Conservation (phyloP, 2,797 vertebrate species). For the Falco novaeseelandiae region DNA sequence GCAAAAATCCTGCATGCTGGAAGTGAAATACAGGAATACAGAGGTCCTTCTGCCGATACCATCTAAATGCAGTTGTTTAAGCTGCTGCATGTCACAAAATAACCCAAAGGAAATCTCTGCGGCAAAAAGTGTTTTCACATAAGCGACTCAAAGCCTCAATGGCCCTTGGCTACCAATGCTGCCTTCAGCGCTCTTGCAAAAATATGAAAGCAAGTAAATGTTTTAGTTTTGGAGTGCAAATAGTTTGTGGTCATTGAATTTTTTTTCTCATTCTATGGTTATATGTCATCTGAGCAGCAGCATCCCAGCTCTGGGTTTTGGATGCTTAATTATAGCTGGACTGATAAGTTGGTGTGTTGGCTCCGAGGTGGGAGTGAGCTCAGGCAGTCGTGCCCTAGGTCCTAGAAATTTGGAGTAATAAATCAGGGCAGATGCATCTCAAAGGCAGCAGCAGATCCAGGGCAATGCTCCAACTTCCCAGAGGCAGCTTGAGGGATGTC, state of each 20-base stretch:
- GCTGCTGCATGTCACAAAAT: background rate
- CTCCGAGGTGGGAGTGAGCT: accelerated
- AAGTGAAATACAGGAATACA: background rate
- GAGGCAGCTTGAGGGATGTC: background rate
- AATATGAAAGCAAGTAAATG: background rate
- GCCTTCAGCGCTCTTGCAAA: background rate
- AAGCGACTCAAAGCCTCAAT: background rate
- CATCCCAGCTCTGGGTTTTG: background rate
- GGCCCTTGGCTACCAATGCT: background rate
- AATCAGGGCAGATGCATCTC: background rate
- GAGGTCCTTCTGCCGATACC: background rate
- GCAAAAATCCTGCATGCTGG: background rate
- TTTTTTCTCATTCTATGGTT: background rate
- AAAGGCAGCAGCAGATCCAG: background rate
- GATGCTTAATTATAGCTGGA: background rate
- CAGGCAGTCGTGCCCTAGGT: background rate
- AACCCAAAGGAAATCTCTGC: background rate
- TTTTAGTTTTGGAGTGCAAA: background rate
- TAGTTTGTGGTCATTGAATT: background rate
- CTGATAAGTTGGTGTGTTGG: background rate
- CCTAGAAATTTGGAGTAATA: background rate
- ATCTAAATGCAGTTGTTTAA: background rate
- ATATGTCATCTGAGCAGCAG: accelerated
- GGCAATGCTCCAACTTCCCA: background rate
- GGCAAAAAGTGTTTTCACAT: background rate